Evolutionary conservation across 2,888 invertebrate species (phyloP), one percentile per base, ranked within the genome.

Genomic region (Hecatera dysodea): DNA sequence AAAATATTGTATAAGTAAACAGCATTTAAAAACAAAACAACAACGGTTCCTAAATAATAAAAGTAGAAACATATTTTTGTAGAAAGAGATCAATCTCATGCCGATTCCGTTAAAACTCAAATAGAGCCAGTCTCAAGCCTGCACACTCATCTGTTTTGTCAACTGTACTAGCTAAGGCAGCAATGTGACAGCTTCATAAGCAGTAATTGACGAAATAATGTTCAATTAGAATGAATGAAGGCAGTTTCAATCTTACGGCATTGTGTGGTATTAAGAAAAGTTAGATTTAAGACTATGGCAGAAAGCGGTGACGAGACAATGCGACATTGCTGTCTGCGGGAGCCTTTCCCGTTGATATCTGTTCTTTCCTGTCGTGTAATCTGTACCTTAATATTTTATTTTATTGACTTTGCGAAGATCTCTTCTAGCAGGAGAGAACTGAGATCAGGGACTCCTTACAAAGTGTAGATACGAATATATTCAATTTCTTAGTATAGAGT

Each of bases 161-260:
- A 7, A 33, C 29, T n/a, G 27, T 75, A 65, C 22, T 39, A 19
- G 27, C n/a, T 33, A 61, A 56, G 22, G 22, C 57, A 42, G 48
- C 42, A n/a, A 64, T 53, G 15, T 60, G 55, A 55, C 55, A 61
- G 57, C 53, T 67, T 55, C 44, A 62, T 50, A 59, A 44, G 5
- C 22, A 66, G 52, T 64, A 48, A 67, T 17, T 62, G 42, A 33
- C 22, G 17, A 48, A 57, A 50, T 22, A 68, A 81, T 73, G 29
- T 29, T 27, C 17, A 53, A 27, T 22, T 42, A 53, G 12, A 22
- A 60, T 48, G 50, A 60, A 67, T 75, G 24, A 27, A 56, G 27
- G 17, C 36, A 46, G 59, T 56, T 80, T 80, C n/a, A 53, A 42
- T 19, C 27, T 67, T 56, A 50, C 29, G 42, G 50, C 48, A 66